A percentile compares a stretch with the other conserved stretches of the same genome.
Evolutionary conservation across 1,140 invertebrate genomes (phyloP).

Genomic region (Drosophila lowei): DNA sequence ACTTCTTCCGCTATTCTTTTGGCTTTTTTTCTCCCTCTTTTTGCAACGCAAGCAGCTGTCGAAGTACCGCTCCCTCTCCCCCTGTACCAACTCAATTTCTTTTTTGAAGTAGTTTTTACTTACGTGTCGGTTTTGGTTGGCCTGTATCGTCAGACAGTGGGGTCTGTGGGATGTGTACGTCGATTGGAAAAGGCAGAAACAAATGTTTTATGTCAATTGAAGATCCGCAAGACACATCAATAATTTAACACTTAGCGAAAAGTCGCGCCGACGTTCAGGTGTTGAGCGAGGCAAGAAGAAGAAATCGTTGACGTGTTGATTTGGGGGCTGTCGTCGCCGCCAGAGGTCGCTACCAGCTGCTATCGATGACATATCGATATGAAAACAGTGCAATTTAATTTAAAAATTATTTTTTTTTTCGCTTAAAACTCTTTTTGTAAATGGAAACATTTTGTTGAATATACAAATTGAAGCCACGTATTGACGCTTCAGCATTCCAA

Average conservation of each 20-base stretch:
- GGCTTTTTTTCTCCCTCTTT: slow-evolving; percentile 32
- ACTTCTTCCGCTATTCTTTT: slow-evolving; percentile 29
- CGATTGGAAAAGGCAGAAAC: too few relatives aligned
- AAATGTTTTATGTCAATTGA: slow-evolving; percentile 8
- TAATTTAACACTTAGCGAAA: slow-evolving; percentile 17
- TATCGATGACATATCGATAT: too few relatives aligned
- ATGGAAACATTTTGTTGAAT: too few relatives aligned
- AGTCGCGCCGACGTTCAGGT: slow-evolving; percentile 38
- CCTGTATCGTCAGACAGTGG: neutral
- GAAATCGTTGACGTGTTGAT: slow-evolving; percentile 70
- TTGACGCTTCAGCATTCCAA: slow-evolving; percentile 7
- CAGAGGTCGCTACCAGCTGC: too few relatives aligned
- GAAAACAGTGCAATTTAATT: too few relatives aligned
- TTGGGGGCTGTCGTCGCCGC: too few relatives aligned
- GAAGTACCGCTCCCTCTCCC: neutral
- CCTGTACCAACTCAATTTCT: neutral
- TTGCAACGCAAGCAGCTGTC: slow-evolving; percentile 76
- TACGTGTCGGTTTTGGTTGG: slow-evolving; percentile 31
- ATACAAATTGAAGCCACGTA: too few relatives aligned
- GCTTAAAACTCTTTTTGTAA: too few relatives aligned
- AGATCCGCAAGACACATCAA: slow-evolving; percentile 5
- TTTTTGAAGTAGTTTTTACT: slow-evolving; percentile 24
- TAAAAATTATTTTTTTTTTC: too few relatives aligned
- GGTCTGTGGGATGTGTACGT: too few relatives aligned
- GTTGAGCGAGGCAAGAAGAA: slow-evolving; percentile 54